phyloP scores from a whole-genome alignment of 2,113 vertebrate species.

The Shinisaurus crocodilurus region DNA sequence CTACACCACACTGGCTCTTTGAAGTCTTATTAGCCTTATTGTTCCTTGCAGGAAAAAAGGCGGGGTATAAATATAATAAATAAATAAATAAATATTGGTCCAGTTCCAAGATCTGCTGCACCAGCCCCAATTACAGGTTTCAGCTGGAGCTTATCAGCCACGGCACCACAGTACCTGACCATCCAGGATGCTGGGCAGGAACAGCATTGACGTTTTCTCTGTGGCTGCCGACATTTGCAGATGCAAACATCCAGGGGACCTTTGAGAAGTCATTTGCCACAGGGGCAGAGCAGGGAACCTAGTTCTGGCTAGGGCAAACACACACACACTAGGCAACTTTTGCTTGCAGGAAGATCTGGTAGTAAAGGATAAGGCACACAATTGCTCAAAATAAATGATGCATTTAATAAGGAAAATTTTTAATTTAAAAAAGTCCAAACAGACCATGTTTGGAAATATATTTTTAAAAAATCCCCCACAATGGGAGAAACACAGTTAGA shows the following conservation, averaged over 20 bases:
- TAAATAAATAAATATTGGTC: too few species aligned
- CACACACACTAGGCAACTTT: not conserved
- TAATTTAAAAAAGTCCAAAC: not conserved
- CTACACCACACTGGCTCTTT: too few species aligned
- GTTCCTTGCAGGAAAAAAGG: too few species aligned
- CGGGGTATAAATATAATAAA: too few species aligned
- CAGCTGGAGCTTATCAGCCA: not conserved
- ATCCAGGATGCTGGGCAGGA: not conserved
- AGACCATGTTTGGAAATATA: not conserved
- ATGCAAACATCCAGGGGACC: not conserved
- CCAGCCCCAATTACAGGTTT: not conserved
- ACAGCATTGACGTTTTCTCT: not conserved
- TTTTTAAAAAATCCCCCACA: not conserved
- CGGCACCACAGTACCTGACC: not conserved
- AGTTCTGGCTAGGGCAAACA: not conserved
- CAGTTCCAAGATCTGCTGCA: not conserved
- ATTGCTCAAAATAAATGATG: constrained; percentile 2
- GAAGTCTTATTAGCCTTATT: not conserved
- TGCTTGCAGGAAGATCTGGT: not conserved
- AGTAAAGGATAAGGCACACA: not conserved
- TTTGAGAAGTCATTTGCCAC: not conserved
- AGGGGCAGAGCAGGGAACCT: not conserved
- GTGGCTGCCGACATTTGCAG: not conserved
- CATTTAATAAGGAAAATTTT: not conserved
- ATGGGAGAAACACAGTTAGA: not conserved